Base-by-base conservation (phyloP, 2,888 invertebrate genomes). In the Ophion obscuratus region DNA sequence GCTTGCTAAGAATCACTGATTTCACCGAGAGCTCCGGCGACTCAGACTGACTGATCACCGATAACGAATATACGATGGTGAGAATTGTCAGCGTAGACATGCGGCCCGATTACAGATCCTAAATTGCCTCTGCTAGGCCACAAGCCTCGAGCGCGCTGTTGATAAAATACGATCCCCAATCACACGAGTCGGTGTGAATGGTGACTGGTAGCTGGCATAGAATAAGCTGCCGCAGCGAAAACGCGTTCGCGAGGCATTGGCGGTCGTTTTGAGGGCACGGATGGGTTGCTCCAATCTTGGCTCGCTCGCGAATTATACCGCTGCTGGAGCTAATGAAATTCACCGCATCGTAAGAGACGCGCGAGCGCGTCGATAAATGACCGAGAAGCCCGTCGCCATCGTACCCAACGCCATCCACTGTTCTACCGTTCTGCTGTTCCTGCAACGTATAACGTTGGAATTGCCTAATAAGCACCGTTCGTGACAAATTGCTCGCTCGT, bases 401-500 rank as follows among this genome's bases (percentile, higher is more conserved):
- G 59, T 75, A 74, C 44, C 74, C 68, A 81, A 78, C 80, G 81
- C 70, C 68, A 75, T 78, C 64, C 40, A 57, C 59, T 68, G 70
- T 47, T 61, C 68, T 78, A 70, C 68, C 44, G 57, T 47, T 59
- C 73, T 67, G 36, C 47, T 66, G 61, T 77, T 76, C 57, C 82
- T 85, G 81, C 88, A 62, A 66, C 87, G 89, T 88, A 87, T 86
- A 91, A 90, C 91, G 86, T 88, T 88, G 91, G 91, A 93, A 93
- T 93, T 92, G 92, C 93, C 92, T 93, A 93, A 93, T 93, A 93
- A 93, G 93, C 93, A 92, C 89, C 91, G 91, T 91, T 91, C 91
- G 91, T 93, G 93, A 93, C 93, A 93, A 93, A 93, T 93, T 92
- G 92, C 91, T 90, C 88, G 88, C 90, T 90, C 91, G 90, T 92